Base-by-base conservation (phyloP, 2,113 vertebrate genomes). In the Electrona antarctica region DNA sequence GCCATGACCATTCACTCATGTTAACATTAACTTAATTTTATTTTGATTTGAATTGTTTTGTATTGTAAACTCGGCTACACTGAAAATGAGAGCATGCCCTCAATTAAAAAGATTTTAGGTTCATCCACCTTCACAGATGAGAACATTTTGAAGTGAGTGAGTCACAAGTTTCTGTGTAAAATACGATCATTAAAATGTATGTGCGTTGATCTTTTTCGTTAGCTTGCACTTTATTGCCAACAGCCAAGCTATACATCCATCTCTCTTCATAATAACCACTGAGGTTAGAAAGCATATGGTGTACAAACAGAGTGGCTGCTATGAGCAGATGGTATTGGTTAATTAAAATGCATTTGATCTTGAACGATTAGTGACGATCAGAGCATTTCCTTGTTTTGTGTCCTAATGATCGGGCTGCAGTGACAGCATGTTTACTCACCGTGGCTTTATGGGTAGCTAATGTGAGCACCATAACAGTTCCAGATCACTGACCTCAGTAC, bases 291-390 rank as follows among this genome's bases (percentile, higher is more conserved):
- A 83, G 81, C 88, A 87, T 86, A 78, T 84, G 87, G 83, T 52
- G 0, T 74, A 33, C 57, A 77, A 76, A 58, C 73, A 73, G 55
- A 79, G 74, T 76, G 54, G 41, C 67, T 69, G 61, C 68, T 51
- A 60, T 50, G 73, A 90, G 67, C 89, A 92, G 89, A 91, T 91
- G 90, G 81, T 90, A 74, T 75, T 71, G 60, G 77, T 84, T 87
- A 80, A 89, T 82, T 85, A 73, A 76, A 82, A 84, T 62, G 67
- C 75, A 76, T 80, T 79, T 84, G 77, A 84, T 85, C 77, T 88
- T 85, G 83, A 90, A 83, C 80, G 87, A 88, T 89, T 73, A 76
- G 74, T 76, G 74, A 90, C 88, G 83, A 73, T 77, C 77, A 51
- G 72, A 83, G 83, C 69, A 71, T 89, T 81, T 83, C 60, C 77